A percentile compares a stretch with the other conserved stretches of the same genome.
These are phyloP conservation scores for Poecilia picta DNA, from an alignment of 2,797 vertebrate genomes.

Conservation along the genomic window DNA sequence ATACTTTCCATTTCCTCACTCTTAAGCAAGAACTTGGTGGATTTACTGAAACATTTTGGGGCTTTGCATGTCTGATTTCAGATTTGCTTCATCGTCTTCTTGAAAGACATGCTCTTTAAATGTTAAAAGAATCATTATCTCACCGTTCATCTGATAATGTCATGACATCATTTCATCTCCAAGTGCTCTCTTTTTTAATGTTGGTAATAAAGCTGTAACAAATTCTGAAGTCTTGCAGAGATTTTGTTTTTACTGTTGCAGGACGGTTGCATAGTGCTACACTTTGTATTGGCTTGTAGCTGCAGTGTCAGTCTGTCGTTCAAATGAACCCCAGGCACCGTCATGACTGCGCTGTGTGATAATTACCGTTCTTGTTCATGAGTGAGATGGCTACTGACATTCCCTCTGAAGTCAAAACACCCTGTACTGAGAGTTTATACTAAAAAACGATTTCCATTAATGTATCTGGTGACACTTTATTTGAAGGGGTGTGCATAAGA, in stretches of 20 bases:
- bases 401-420: slow-evolving; percentile 23
- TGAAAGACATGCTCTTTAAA: background rate
- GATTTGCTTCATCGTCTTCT: background rate
- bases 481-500: no score
- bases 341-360: background rate
- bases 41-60: background rate
- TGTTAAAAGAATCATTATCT: background rate
- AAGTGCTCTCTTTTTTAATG: background rate
- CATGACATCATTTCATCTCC: background rate
- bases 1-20: background rate
- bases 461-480: slow-evolving; percentile 12
- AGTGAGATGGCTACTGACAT: slow-evolving; percentile 2
- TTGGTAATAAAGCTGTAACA: background rate
- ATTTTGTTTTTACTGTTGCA: background rate
- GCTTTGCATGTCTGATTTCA: background rate
- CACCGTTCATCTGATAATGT: background rate
- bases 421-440: slow-evolving; percentile 28
- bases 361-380: background rate
- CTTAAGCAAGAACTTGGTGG: background rate
- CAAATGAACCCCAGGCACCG: background rate
- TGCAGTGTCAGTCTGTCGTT: background rate
- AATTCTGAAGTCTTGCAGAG: background rate
- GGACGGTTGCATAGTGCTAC: background rate
- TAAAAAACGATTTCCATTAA: slow-evolving; percentile 51
- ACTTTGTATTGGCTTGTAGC: background rate